Percentiles rank a stretch among this genome's conserved stretches.
Evolutionary conservation across 2,113 vertebrate genomes (phyloP).

Genomic region (Myotis davidii): DNA sequence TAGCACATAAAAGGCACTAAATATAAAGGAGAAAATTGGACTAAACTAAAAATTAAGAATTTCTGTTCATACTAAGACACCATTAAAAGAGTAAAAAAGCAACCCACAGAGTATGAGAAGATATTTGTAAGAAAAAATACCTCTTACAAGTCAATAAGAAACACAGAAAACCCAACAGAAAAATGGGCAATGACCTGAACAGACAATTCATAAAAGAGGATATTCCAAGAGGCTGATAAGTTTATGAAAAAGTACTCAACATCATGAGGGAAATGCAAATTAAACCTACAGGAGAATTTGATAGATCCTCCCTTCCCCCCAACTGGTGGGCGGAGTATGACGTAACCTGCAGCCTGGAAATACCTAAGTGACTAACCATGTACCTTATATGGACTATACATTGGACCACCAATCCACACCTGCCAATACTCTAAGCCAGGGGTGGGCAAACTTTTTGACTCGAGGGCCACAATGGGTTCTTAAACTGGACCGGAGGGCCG

Average conservation of each 20-base stretch:
- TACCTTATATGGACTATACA: too few species aligned
- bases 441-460: too few species aligned
- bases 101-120: neutral
- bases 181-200: neutral
- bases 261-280: neutral
- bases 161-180: neutral
- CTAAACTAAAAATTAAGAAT: neutral
- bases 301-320: too few species aligned
- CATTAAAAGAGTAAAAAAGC: neutral
- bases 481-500: too few species aligned
- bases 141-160: neutral
- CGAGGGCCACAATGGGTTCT: too few species aligned
- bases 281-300: neutral
- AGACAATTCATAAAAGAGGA: neutral
- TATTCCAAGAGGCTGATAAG: neutral
- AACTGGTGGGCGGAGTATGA: too few species aligned
- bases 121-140: neutral
- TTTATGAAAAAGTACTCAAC: neutral
- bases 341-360: too few species aligned
- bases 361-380: too few species aligned
- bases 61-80: neutral
- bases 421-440: too few species aligned
- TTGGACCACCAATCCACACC: too few species aligned
- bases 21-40: neutral
- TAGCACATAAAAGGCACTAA: neutral